Evolutionary conservation across 2,888 invertebrate species (phyloP), one percentile per base, ranked within the genome.

Genomic region (Erebia ligea): DNA sequence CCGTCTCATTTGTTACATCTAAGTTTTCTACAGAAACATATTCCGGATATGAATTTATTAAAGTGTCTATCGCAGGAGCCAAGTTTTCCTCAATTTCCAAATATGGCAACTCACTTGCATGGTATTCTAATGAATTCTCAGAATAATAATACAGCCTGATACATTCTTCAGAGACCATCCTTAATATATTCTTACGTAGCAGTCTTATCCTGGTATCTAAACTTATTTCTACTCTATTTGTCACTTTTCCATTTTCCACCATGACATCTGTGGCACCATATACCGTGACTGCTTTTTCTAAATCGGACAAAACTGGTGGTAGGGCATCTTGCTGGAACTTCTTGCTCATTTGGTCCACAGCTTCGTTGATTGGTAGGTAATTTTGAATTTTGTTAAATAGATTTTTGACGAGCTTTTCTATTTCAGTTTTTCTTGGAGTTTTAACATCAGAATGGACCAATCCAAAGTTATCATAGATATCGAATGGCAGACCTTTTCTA

Each of bases 121-220:
- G 97, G 83, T 98, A 98, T 79, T 97, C 96, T 75, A 96, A 94
- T 0, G 97, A 96, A 88, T 99, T 99, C 82, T 98, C 98, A 58
- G 96, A 92, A 76, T 96, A 96, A 86, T 97, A 97, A 87, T 98
- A 99, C 48, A 98, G 81, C 64, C 95, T 94, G 21, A 96, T 88
- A 0, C 79, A 71, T 92, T 94, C 95, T 80, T 97, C 96, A 25
- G 94, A 87, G 0, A 97, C 95, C 80, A 98, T 88, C 74, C 89
- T 92, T 81, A 73, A 94, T 94, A 85, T 95, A 93, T 81, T 95
- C 89, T 85, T 91, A 50, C 95, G 88, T 45, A 94, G 78, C 63
- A 96, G 84, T 80, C 95, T 94, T 76, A 97, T 92, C 81, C 85
- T 93, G 11, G 96, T 95, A 75, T 95, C 95, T 1, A 95, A 94